A percentile compares a stretch with the other conserved stretches of the same genome.
Conservation (phyloP, 2,113 vertebrate genomes). For the Eulemur macaco region DNA sequence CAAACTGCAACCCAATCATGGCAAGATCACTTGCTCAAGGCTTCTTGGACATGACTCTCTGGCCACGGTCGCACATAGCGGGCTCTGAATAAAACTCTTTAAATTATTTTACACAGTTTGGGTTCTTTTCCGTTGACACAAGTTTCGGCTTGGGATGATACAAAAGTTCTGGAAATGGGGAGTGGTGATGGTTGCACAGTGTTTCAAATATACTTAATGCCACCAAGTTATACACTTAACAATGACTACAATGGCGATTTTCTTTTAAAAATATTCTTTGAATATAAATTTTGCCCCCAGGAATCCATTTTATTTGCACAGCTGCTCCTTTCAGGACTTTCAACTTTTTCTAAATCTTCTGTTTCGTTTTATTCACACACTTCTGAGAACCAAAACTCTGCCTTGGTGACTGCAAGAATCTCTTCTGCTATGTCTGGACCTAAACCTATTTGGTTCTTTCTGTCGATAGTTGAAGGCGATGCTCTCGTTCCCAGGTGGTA, state of each 20-base stretch:
- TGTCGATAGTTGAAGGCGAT: not conserved
- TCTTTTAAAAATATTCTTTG: not conserved
- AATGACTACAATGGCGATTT: not conserved
- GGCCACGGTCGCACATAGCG: too few relatives aligned
- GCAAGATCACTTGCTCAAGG: too few relatives aligned
- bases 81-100: too few relatives aligned
- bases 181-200: not conserved
- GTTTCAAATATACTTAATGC: not conserved
- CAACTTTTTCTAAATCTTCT: not conserved
- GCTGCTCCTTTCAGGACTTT: not conserved
- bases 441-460: not conserved
- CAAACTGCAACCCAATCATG: too few relatives aligned
- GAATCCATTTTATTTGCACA: slow-evolving; percentile 3
- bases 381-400: not conserved
- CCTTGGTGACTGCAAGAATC: not conserved
- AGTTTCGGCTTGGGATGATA: not conserved
- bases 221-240: not conserved
- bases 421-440: not conserved
- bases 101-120: too few relatives aligned
- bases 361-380: not conserved
- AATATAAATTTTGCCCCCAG: not conserved
- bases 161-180: not conserved
- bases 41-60: too few relatives aligned
- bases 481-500: not conserved
- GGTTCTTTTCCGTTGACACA: too few relatives aligned